A percentile compares a stretch with the other conserved stretches of the same genome.
Conservation (phyloP, 1,140 invertebrate genomes). For the Fopius arisanus region DNA sequence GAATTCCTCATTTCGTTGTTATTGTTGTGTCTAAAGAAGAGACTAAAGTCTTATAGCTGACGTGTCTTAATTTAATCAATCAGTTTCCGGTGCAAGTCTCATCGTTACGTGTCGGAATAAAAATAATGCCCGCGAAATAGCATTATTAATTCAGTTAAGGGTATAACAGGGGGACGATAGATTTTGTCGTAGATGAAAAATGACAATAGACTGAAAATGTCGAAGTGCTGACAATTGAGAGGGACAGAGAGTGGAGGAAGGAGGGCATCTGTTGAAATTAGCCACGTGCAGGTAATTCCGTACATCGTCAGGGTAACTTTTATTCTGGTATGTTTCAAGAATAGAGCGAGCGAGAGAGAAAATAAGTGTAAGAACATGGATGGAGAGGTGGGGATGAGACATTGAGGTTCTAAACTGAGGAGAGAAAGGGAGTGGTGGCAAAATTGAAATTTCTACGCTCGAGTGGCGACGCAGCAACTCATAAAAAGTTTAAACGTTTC, state of each 20-base stretch:
- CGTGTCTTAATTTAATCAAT: too few relatives aligned
- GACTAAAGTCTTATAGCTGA: too few relatives aligned
- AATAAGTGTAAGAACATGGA: background rate
- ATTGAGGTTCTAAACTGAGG: conserved; percentile 21
- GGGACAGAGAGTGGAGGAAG: background rate
- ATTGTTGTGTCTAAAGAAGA: too few relatives aligned
- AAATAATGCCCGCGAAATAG: background rate
- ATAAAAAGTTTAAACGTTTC: conserved; percentile 65
- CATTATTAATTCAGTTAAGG: background rate
- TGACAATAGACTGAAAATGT: background rate
- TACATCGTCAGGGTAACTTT: conserved; percentile 21
- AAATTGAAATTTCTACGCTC: conserved; percentile 65
- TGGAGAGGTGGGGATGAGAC: conserved; percentile 26
- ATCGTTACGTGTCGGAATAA: too few relatives aligned
- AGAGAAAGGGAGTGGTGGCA: conserved; percentile 41
- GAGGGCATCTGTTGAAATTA: conserved; percentile 20
- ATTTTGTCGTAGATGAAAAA: background rate
- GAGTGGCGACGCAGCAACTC: conserved; percentile 62
- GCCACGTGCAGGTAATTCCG: conserved; percentile 24
- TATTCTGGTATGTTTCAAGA: conserved; percentile 32
- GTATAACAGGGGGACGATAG: background rate
- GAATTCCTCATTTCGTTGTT: too few relatives aligned
- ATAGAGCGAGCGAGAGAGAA: conserved; percentile 1
- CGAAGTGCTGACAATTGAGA: background rate
- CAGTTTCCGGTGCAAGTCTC: too few relatives aligned